Evolutionary conservation across 2,797 vertebrate species (phyloP).

Genomic region (Phalanger gymnotis): DNA sequence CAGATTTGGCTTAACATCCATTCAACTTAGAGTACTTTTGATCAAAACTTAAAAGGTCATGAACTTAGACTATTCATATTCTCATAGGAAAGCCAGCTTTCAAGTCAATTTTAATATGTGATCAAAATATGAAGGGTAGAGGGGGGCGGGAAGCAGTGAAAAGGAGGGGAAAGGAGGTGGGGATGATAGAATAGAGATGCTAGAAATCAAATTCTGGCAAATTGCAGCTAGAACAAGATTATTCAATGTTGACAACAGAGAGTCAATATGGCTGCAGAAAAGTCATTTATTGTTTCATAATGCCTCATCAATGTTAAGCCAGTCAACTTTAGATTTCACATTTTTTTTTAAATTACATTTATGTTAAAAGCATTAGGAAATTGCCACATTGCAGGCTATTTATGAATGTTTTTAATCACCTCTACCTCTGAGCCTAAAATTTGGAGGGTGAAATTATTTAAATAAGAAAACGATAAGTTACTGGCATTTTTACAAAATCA

Average conservation of each 20-base stretch:
- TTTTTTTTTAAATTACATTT: neutral
- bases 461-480: neutral
- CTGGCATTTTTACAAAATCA: constrained; percentile 10
- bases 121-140: neutral
- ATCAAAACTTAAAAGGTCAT: neutral
- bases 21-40: neutral
- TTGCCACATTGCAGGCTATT: neutral
- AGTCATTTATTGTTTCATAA: constrained; percentile 10
- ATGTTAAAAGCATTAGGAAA: neutral
- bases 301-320: neutral
- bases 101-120: neutral
- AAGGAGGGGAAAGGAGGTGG: neutral
- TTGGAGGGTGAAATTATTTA: constrained; percentile 22
- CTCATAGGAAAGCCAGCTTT: constrained; percentile 6
- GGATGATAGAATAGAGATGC: neutral
- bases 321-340: constrained; percentile 6
- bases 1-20: neutral
- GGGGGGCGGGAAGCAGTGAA: neutral
- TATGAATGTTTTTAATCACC: neutral
- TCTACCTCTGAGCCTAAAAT: constrained; percentile 13
- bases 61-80: constrained; percentile 1
- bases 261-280: neutral
- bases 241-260: neutral
- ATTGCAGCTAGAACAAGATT: neutral
- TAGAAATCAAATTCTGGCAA: neutral